These are phyloP conservation scores for Tringa solitaria DNA, from an alignment of 2,113 vertebrate species.

Conservation along the genomic window DNA sequence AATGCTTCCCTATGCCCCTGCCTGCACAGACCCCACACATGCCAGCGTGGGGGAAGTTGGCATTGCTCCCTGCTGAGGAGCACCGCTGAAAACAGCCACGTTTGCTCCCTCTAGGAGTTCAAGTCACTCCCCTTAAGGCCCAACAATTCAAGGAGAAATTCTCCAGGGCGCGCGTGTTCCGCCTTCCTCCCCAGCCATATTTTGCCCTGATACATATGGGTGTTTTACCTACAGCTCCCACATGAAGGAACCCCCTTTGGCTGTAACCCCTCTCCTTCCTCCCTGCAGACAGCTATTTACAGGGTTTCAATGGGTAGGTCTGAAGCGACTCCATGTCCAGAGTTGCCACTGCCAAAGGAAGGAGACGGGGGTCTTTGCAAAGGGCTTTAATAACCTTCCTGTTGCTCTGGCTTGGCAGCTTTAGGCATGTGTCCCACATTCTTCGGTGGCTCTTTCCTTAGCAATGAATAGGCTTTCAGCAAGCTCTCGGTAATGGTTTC, in stretches of 20 bases:
- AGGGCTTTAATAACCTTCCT: conserved; percentile 21
- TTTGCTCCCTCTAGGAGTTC: background rate
- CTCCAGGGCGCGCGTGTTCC: background rate
- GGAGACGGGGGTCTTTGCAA: background rate
- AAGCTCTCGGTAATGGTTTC: conserved; percentile 1
- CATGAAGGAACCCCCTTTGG: background rate
- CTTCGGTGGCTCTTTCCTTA: conserved; percentile 56
- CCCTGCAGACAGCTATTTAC: conserved; percentile 22
- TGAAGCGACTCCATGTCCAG: background rate
- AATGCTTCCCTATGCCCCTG: background rate
- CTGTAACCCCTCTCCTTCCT: background rate
- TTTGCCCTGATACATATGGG: rapidly evolving
- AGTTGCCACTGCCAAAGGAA: conserved; percentile 19
- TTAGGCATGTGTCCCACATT: conserved; percentile 39
- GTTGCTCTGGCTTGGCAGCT: conserved; percentile 6
- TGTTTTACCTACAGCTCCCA: background rate
- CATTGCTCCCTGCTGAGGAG: background rate
- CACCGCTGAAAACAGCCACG: background rate
- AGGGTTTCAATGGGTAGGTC: conserved; percentile 3
- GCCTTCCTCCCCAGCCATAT: background rate
- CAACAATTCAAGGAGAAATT: background rate
- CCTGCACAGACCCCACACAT: background rate
- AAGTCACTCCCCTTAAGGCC: background rate
- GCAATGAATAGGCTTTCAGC: conserved; percentile 66
- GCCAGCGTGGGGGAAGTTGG: background rate